Percentiles rank a stretch among this genome's conserved stretches.
Conservation (phyloP, 2,797 vertebrate genomes). For the Microcaecilia unicolor region DNA sequence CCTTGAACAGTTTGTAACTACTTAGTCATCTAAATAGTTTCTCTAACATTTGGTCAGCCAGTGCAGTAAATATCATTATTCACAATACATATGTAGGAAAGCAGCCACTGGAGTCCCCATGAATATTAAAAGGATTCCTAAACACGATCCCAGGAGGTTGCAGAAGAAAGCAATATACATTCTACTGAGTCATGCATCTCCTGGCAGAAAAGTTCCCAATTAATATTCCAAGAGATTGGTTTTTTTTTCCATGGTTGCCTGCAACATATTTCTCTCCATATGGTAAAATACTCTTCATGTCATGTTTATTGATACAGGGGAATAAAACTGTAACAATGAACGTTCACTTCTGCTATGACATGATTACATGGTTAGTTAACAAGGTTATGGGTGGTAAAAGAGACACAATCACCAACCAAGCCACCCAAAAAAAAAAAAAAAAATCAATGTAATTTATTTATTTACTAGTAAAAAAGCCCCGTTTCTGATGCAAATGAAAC, state of each 20-base stretch:
- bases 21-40: not conserved
- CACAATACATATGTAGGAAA: not conserved
- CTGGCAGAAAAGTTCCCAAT: not conserved
- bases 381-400: not conserved
- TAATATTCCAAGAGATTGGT: not conserved
- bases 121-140: conserved; percentile 1
- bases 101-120: not conserved
- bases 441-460: not conserved
- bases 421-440: not conserved
- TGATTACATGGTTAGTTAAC: conserved; percentile 18
- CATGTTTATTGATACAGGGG: conserved; percentile 1
- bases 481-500: too few relatives aligned
- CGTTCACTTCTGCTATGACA: not conserved
- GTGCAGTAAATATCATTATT: conserved; percentile 5
- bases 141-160: not conserved
- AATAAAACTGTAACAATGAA: conserved; percentile 10
- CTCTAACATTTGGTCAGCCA: too few relatives aligned
- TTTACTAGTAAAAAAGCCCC: too few relatives aligned
- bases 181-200: conserved; percentile 16
- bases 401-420: not conserved
- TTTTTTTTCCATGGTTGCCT: too few relatives aligned
- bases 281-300: not conserved
- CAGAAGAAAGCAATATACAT: conserved; percentile 2
- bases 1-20: too few relatives aligned
- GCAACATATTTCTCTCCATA: not conserved